Evolutionary conservation across 2,888 invertebrate species (phyloP), one percentile per base, ranked within the genome.

Genomic region (Meiosimyza decipiens): DNA sequence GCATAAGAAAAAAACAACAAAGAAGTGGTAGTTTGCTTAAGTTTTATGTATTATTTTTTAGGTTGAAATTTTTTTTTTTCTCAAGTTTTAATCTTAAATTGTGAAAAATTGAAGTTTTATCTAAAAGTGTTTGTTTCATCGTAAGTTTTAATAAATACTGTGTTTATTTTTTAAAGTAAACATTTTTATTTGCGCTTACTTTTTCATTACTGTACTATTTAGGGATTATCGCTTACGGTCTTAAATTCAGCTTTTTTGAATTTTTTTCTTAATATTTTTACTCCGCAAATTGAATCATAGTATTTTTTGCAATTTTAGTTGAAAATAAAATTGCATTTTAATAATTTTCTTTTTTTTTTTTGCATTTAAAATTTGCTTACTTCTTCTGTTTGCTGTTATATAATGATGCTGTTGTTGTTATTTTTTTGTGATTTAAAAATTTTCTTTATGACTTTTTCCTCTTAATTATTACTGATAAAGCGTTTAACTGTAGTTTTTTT

Each of bases 301-400:
- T 62, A 1, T 66, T 18, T 54, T 28, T 18, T 64, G 22, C 28
- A 13, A 18, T 64, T 22, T 51, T 49, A 77, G 77, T 77, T 79
- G 75, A 76, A 82, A 80, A 79, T 80, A 77, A 80, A 77, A 80
- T 80, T 81, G 82, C 83, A 82, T 81, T 82, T 77, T 81, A 80
- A 76, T 82, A 78, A 77, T 77, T 77, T 77, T 71, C 73, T 65
- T 71, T 63, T 16, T 66, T 3, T 71, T 12, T 71, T 62, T 75
- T 65, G 22, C 11, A 5, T 68, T 70, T 66, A 63, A 62, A 59
- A 66, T 68, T 72, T 54, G 15, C 22, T 75, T 73, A 60, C n/a
- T 11, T 57, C 49, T 59, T 11, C 16, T 7, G 28, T 28, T 11
- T 18, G 50, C 18, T 72, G 28, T 71, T 11, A 57, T 71, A 63